Conservation (phyloP, 2,888 invertebrate genomes). For the Hypolimnas misippus region DNA sequence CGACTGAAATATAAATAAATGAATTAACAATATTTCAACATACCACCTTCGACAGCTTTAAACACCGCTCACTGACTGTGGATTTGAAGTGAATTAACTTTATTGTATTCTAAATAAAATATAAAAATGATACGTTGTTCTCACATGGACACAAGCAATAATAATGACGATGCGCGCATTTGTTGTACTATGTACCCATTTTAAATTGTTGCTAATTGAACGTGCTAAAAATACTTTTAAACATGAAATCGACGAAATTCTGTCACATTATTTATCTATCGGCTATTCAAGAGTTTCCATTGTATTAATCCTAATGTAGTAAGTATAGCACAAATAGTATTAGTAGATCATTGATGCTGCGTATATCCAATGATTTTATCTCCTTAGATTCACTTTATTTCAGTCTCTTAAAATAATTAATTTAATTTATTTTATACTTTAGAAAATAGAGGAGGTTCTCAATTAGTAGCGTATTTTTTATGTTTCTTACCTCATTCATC, state of each 20-base stretch:
- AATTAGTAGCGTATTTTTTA: no score
- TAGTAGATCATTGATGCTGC: no score
- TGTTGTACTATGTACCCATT: constrained; percentile 7
- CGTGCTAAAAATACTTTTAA: constrained; percentile 33
- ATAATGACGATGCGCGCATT: constrained; percentile 11
- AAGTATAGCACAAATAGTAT: no score
- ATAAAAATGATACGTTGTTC: neutral
- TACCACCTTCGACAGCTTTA: neutral
- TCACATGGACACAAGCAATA: constrained; percentile 1
- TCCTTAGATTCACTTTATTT: no score
- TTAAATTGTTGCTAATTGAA: constrained; percentile 35
- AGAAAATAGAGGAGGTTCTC: no score
- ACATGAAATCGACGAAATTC: constrained; percentile 16
- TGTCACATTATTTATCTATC: neutral
- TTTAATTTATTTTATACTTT: no score
- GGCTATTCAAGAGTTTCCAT: no score
- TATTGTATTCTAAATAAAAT: neutral
- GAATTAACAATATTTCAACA: neutral
- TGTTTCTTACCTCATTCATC: no score
- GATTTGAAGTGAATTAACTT: neutral
- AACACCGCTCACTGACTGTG: neutral
- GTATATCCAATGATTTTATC: no score
- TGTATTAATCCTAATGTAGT: no score
- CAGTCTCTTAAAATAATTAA: no score
- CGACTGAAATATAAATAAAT: neutral